phyloP scores from a whole-genome alignment of 2,797 vertebrate species.

The Intellagama lesueurii region DNA sequence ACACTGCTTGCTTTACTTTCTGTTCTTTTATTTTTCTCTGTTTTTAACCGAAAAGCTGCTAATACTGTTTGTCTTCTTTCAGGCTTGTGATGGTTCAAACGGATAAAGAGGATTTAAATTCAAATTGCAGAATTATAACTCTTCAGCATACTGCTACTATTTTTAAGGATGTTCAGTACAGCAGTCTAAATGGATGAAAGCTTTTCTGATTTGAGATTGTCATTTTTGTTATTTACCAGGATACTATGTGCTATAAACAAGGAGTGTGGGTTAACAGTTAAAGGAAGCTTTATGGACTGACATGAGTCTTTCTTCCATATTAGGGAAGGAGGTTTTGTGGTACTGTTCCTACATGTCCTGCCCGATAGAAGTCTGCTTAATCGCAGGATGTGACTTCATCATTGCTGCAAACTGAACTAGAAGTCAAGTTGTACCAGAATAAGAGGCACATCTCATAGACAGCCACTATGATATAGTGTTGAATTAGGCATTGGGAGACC shows the following conservation, averaged over 20 bases:
- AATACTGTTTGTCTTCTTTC: constrained; percentile 13
- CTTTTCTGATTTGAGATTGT: constrained; percentile 43
- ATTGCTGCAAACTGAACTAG: not conserved
- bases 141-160: constrained; percentile 26
- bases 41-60: constrained; percentile 21
- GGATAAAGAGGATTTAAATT: constrained; percentile 31
- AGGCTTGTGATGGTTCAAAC: not conserved
- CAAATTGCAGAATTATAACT: constrained; percentile 20
- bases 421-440: not conserved
- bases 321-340: not conserved
- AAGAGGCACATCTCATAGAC: not conserved
- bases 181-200: constrained; percentile 34
- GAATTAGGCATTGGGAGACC: no score
- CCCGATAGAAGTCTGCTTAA: not conserved
- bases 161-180: constrained; percentile 46
- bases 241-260: constrained; percentile 43
- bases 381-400: not conserved
- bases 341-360: not conserved
- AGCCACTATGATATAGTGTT: no score
- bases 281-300: constrained; percentile 34
- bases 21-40: not conserved
- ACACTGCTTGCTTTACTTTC: not conserved
- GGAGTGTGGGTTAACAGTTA: constrained; percentile 40
- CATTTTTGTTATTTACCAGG: constrained; percentile 40
- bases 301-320: constrained; percentile 1